phyloP scores from a whole-genome alignment of 2,888 invertebrate species.

The Oscheius sp. region DNA sequence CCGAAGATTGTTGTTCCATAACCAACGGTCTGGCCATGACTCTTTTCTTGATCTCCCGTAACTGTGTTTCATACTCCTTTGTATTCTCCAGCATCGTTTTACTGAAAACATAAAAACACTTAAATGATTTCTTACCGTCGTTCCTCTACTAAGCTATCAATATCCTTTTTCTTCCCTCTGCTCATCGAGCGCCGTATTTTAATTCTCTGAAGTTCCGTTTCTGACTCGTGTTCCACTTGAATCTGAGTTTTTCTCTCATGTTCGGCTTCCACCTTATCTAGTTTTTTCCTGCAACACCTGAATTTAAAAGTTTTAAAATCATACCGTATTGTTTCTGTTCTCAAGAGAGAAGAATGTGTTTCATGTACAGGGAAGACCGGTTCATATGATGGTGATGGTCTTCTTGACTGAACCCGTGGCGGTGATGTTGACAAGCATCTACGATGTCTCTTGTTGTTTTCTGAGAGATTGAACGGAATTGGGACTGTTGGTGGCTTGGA shows the following conservation, averaged over 20 bases:
- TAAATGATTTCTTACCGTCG: not conserved
- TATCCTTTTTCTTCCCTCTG: not conserved
- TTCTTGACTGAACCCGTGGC: not conserved
- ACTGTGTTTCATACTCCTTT: not conserved
- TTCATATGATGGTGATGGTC: conserved; percentile 11
- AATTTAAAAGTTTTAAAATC: not conserved
- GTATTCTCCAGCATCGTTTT: conserved; percentile 10
- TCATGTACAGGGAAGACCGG: conserved; percentile 13
- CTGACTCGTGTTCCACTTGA: not conserved
- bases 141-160: conserved; percentile 8
- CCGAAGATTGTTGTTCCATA: conserved; percentile 28
- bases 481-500: conserved; percentile 19
- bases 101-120: no score
- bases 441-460: conserved; percentile 6
- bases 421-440: conserved; percentile 11
- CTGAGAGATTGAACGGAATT: conserved; percentile 23
- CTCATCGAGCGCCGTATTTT: conserved; percentile 4
- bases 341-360: conserved; percentile 6
- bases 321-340: conserved; percentile 17
- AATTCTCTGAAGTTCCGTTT: not conserved
- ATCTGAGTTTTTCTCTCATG: not conserved
- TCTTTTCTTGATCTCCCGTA: conserved; percentile 14
- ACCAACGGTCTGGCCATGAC: conserved; percentile 20
- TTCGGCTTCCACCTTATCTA: not conserved
- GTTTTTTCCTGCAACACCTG: not conserved